Percentiles rank a stretch among this genome's conserved stretches.
Evolutionary conservation across 1,140 invertebrate genomes (phyloP).

Genomic region (Tetramorium simillimum): DNA sequence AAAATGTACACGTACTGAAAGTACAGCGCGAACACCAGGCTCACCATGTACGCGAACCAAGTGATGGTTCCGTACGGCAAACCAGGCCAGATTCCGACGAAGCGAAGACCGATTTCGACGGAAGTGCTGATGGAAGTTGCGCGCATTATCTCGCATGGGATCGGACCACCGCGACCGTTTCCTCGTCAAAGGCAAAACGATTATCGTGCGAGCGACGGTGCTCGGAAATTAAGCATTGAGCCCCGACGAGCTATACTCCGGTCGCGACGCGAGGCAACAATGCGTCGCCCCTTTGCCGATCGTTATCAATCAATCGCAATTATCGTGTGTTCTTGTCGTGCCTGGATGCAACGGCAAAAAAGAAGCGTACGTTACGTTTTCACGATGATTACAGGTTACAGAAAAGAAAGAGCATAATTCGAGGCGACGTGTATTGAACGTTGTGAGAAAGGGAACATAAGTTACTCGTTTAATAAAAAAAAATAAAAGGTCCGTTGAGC

Average conservation of each 20-base stretch:
- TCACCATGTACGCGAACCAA: conserved; percentile 23
- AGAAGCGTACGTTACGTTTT: conserved; percentile 6
- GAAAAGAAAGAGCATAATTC: conserved; percentile 19
- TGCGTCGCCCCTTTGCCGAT: neutral
- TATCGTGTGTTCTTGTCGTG: neutral
- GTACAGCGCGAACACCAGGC: neutral
- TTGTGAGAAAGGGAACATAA: neutral
- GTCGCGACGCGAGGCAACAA: neutral
- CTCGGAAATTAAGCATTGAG: conserved; percentile 31
- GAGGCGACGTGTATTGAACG: neutral
- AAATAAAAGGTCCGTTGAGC: neutral
- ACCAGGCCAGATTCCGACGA: conserved; percentile 55
- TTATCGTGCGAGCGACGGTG: neutral
- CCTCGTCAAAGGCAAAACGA: neutral
- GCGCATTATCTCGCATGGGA: conserved; percentile 26
- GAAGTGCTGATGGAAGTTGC: conserved; percentile 34
- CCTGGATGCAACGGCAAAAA: neutral
- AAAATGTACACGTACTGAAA: conserved; percentile 64
- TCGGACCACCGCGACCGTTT: neutral
- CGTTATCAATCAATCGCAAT: conserved; percentile 52
- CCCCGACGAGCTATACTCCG: conserved; percentile 2
- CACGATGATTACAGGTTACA: conserved; percentile 13
- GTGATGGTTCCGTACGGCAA: conserved; percentile 1
- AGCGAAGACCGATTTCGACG: conserved; percentile 45
- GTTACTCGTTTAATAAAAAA: conserved; percentile 19